Evolutionary conservation across 2,888 invertebrate species (phyloP).

Genomic region (Cartodere bifasciata): DNA sequence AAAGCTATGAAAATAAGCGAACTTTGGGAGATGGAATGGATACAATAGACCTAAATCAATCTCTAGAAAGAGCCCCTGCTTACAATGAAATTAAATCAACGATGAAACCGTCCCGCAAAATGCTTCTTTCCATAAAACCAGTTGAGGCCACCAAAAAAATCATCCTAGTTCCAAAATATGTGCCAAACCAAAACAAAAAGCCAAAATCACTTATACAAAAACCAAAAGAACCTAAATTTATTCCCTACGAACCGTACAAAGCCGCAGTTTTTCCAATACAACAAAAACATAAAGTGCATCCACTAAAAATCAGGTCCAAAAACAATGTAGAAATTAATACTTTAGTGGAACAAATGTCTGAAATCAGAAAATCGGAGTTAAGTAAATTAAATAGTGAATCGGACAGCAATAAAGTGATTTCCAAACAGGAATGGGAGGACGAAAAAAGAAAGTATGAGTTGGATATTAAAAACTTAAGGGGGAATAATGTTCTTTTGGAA

Average conservation of each 20-base stretch:
- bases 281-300: slow-evolving; percentile 33
- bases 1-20: slow-evolving; percentile 11
- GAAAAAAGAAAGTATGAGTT: slow-evolving; percentile 43
- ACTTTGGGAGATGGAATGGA: slow-evolving; percentile 70
- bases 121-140: slow-evolving; percentile 25
- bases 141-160: slow-evolving; percentile 41
- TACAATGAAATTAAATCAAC: slow-evolving; percentile 15
- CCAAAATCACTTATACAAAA: slow-evolving; percentile 40
- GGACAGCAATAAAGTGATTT: slow-evolving; percentile 24
- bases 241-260: slow-evolving; percentile 81
- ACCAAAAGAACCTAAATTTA: slow-evolving; percentile 62
- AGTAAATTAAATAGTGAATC: slow-evolving; percentile 37
- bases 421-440: slow-evolving; percentile 31
- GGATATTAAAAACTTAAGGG: slow-evolving; percentile 48
- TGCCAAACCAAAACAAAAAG: slow-evolving; percentile 43
- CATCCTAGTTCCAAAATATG: slow-evolving; percentile 47
- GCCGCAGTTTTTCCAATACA: slow-evolving; percentile 72
- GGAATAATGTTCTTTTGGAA: slow-evolving; percentile 59
- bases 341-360: slow-evolving; percentile 58
- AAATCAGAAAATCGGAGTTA: slow-evolving; percentile 50
- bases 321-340: slow-evolving; percentile 41
- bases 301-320: slow-evolving; percentile 29
- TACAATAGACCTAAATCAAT: slow-evolving; percentile 16
- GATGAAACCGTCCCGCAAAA: slow-evolving; percentile 21
- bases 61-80: too few relatives aligned